These are phyloP conservation scores for Echinometra lucunter DNA, from an alignment of 53 echinoderm and acorn worm species.

Conservation along the genomic window DNA sequence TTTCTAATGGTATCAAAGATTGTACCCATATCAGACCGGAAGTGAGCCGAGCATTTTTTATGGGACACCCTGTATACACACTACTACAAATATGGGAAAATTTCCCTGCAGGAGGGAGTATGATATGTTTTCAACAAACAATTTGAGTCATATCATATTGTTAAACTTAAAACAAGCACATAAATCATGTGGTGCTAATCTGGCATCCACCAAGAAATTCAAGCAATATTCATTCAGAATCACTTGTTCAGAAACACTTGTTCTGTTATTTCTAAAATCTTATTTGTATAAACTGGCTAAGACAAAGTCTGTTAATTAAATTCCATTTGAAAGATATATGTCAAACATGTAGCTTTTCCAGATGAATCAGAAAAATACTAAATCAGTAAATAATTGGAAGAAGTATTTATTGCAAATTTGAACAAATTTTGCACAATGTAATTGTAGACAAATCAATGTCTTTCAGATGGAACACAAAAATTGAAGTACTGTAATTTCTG, in stretches of 20 bases:
- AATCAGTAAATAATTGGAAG: too few relatives aligned
- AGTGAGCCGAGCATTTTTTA: neutral
- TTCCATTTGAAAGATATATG: neutral
- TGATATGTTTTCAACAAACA: conserved; percentile 9
- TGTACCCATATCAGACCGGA: conserved; percentile 5
- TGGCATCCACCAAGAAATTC: too few relatives aligned
- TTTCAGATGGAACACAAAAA: neutral
- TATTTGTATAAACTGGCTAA: too few relatives aligned
- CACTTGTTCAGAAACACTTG: too few relatives aligned
- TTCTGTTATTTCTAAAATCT: too few relatives aligned
- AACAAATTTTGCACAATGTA: neutral
- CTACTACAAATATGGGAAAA: neutral
- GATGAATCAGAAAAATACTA: neutral
- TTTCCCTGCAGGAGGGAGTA: neutral
- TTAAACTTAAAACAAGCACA: too few relatives aligned
- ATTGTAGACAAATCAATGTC: neutral
- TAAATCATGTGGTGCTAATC: too few relatives aligned
- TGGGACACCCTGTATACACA: conserved; percentile 5
- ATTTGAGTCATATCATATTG: neutral
- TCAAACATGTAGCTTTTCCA: neutral
- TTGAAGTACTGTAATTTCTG: neutral
- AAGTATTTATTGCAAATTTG: too few relatives aligned
- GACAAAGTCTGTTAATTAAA: too few relatives aligned
- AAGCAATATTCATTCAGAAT: too few relatives aligned
- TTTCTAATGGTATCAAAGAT: neutral